phyloP scores from a whole-genome alignment of 2,888 invertebrate genomes.

The Encarsia formosa region DNA sequence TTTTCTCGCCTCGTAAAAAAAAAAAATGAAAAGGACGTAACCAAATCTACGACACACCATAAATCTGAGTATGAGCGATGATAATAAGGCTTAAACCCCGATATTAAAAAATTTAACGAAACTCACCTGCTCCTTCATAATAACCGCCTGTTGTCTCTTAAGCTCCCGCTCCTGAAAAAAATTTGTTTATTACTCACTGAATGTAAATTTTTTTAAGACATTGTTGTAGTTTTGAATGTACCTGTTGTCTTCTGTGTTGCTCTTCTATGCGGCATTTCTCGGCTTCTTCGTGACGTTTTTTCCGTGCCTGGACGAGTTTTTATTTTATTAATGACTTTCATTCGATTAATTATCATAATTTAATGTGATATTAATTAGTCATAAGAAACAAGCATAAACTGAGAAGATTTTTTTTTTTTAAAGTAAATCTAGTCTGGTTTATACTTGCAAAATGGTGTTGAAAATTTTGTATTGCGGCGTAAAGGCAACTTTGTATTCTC shows the following conservation, averaged over 20 bases:
- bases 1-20: too few species aligned
- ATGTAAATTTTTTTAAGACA: too few species aligned
- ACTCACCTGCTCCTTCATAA: conserved; percentile 87
- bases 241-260: conserved; percentile 82
- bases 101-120: conserved; percentile 14
- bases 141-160: conserved; percentile 82
- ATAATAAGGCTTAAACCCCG: conserved; percentile 6
- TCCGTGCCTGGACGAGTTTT: conserved; percentile 65
- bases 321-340: conserved; percentile 14
- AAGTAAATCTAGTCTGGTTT: conserved; percentile 11
- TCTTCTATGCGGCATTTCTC: conserved; percentile 82
- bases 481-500: conserved; percentile 17
- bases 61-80: conserved; percentile 18
- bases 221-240: conserved; percentile 49
- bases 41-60: conserved; percentile 38
- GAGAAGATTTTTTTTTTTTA: conserved; percentile 3
- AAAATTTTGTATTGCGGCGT: conserved; percentile 12
- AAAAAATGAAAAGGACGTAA: conserved; percentile 30
- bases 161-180: conserved; percentile 77
- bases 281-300: conserved; percentile 79
- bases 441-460: conserved; percentile 17
- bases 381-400: conserved; percentile 17
- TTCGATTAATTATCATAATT: background rate
- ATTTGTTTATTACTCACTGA: background rate
- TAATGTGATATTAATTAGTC: conserved; percentile 4